Base-by-base conservation (phyloP, 30 jellyfish, hydroid and myxozoan genomes). In the Euphysa ruthae region DNA sequence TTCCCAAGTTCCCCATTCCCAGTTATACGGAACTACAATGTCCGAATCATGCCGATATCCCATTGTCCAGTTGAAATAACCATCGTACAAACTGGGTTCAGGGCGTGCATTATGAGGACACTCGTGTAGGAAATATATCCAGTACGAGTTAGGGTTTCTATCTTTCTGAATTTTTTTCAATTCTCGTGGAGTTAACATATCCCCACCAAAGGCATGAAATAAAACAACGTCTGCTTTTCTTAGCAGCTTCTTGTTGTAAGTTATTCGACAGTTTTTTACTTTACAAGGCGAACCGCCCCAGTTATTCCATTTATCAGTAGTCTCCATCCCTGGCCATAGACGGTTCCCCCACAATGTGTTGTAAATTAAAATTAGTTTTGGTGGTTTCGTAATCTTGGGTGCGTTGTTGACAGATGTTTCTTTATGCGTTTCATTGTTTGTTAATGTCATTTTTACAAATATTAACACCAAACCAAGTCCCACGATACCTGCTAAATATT, bases 1-100 rank as follows among this genome's bases (percentile, higher is more conserved):
- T 50, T 64, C 71, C 95, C 95, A 85, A 2, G 92, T 62, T n/a
- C 95, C 95, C 82, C 78, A 71, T 61, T 85, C 95, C 95, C 95
- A 85, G 73, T 78, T 85, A 38, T 85, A 85, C 20, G 73, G 92
- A 4, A 85, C 93, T 21, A 57, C 51, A 43, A 85, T 85, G 77
- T 85, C 95, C 20, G 95, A 66, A 55, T 85, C 87, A 20, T 34
- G 35, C 33, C 74, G 63, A 65, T 77, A 85, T 16, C 64, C 78
- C 95, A 85, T 85, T 6, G 95, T 85, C 95, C 95, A 85, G 43
- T 85, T 85, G 46, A 77, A 85, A 4, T 44, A 70, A 4, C 94
- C 91, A 44, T 85, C 89, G 75, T 69, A 85, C 33, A 51, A 23
- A 6, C 25, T 4, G 3, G 95, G 89, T n/a, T 43, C 51, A 7